A percentile compares a stretch with the other conserved stretches of the same genome.
Conservation (phyloP, 2,888 invertebrate genomes). For the Leucozona laternaria region DNA sequence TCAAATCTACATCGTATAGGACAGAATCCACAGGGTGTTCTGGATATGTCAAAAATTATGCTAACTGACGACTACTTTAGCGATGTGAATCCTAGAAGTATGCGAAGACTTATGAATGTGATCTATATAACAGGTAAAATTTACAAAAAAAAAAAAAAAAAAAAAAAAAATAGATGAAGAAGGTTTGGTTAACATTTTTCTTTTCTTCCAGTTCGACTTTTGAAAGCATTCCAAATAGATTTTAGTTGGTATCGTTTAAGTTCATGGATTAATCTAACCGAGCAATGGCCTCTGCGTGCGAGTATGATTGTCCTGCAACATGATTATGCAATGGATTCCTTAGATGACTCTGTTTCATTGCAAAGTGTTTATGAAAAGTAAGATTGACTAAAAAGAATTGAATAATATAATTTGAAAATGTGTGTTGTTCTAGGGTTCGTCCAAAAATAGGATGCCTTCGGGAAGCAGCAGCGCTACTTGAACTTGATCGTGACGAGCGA, state of each 20-base stretch:
- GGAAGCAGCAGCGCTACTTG: conserved; percentile 94
- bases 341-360: conserved; percentile 93
- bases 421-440: conserved; percentile 89
- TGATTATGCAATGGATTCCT: conserved; percentile 93
- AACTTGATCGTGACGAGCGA: conserved; percentile 96
- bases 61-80: conserved; percentile 99
- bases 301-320: conserved; percentile 98
- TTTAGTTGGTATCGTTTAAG: conserved; percentile 99
- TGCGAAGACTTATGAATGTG: conserved; percentile 98
- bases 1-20: conserved; percentile 92
- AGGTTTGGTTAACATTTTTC: not conserved
- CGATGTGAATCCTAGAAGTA: conserved; percentile 98
- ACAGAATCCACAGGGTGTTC: conserved; percentile 86
- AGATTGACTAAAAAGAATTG: conserved; percentile 79
- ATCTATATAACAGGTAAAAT: conserved; percentile 94
- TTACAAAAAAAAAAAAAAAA: too few species aligned
- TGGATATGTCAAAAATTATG: conserved; percentile 90
- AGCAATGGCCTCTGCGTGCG: conserved; percentile 99
- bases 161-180: too few species aligned
- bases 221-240: conserved; percentile 99
- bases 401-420: not conserved
- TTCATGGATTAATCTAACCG: conserved; percentile 99
- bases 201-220: conserved; percentile 90
- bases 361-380: conserved; percentile 97
- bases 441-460: conserved; percentile 92